phyloP scores from a whole-genome alignment of 1,140 invertebrate genomes.

The Oryzaephilus surinamensis region DNA sequence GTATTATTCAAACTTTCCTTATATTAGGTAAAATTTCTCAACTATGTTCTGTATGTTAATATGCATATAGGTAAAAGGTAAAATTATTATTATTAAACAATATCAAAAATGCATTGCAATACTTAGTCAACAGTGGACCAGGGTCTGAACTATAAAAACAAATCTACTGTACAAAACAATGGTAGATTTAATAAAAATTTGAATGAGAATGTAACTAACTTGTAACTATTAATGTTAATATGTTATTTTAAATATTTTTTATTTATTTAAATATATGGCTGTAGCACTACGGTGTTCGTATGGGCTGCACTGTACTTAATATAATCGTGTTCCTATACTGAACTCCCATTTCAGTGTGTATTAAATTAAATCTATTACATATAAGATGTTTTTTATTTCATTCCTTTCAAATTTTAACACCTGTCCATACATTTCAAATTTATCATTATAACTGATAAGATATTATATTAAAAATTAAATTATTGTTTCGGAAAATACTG shows the following conservation, averaged over 20 bases:
- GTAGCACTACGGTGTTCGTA: conserved; percentile 32
- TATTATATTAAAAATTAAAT: no score
- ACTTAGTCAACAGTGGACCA: conserved; percentile 30
- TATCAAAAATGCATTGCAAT: conserved; percentile 24
- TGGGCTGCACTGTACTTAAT: conserved; percentile 28
- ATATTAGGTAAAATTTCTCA: conserved; percentile 5
- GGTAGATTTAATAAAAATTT: conserved; percentile 6
- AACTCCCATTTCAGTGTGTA: conserved; percentile 35
- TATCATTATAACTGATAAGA: no score
- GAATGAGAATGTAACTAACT: conserved; percentile 28
- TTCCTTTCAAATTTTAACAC: no score
- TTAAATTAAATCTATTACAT: conserved; percentile 34
- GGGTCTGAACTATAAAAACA: conserved; percentile 19
- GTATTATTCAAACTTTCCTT: conserved; percentile 4
- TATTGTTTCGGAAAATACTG: no score
- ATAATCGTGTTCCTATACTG: conserved; percentile 32
- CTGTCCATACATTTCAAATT: no score
- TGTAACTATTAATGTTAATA: conserved; percentile 30
- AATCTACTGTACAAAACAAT: conserved; percentile 4
- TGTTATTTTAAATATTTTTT: conserved; percentile 35
- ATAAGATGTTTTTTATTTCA: no score
- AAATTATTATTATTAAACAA: no score
- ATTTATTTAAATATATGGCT: conserved; percentile 30
- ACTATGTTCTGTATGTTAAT: no score
- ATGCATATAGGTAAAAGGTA: no score